Conservation (phyloP, 2,797 vertebrate species). For the Crenuchus spilurus region DNA sequence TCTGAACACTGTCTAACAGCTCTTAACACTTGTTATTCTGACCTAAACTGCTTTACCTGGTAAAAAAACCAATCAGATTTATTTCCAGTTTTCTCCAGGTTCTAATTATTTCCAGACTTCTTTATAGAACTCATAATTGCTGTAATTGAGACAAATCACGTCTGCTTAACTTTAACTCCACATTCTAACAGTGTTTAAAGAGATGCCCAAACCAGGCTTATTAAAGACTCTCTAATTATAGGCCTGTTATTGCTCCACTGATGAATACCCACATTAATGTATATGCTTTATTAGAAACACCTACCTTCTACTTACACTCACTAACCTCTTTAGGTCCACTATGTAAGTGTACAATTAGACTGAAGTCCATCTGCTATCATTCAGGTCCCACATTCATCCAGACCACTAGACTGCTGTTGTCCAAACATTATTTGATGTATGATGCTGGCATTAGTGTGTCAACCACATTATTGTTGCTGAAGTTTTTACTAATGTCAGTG, state of each 20-base stretch:
- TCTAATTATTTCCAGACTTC: constrained; percentile 28
- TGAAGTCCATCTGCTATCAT: not conserved
- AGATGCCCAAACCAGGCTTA: constrained; percentile 30
- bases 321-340: constrained; percentile 1
- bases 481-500: too few species aligned
- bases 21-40: not conserved
- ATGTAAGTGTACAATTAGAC: not conserved
- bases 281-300: not conserved
- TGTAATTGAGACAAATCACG: constrained; percentile 28
- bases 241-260: constrained; percentile 29
- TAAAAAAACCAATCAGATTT: constrained; percentile 32
- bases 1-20: not conserved
- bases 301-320: constrained; percentile 3
- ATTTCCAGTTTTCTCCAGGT: constrained; percentile 24
- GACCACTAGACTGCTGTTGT: not conserved
- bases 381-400: not conserved
- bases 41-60: constrained; percentile 16
- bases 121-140: constrained; percentile 19
- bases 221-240: constrained; percentile 28
- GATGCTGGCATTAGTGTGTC: too few species aligned
- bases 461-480: too few species aligned
- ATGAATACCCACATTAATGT: constrained; percentile 21
- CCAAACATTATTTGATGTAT: not conserved
- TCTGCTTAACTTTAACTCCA: constrained; percentile 31
- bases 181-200: constrained; percentile 31